These are phyloP conservation scores for Turnix velox DNA, from an alignment of 2,113 vertebrate genomes.

Conservation along the genomic window DNA sequence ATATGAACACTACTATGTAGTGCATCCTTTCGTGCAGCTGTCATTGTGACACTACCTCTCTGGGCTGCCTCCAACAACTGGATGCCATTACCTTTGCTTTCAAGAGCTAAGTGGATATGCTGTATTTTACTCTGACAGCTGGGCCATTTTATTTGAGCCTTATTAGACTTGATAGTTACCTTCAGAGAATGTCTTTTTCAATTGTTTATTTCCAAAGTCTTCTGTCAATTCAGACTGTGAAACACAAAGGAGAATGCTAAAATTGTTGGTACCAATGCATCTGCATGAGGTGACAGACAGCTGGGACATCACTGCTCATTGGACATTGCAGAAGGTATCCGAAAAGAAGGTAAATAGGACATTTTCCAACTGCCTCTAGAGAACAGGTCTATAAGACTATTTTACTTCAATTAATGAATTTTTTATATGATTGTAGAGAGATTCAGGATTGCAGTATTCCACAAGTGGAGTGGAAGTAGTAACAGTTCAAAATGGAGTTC, in stretches of 20 bases:
- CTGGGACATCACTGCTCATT: background rate
- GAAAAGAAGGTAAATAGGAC: background rate
- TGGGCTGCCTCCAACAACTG: constrained; percentile 67
- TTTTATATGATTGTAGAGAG: background rate
- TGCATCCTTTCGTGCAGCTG: constrained; percentile 62
- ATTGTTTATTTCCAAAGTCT: constrained; percentile 72
- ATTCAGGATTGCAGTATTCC: background rate
- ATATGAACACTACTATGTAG: constrained; percentile 4
- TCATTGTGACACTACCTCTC: constrained; percentile 66
- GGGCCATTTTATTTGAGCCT: constrained; percentile 73
- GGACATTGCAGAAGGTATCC: background rate
- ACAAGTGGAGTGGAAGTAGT: background rate
- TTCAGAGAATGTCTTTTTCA: constrained; percentile 75
- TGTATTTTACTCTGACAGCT: constrained; percentile 75
- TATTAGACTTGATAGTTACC: constrained; percentile 78
- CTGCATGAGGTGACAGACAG: background rate
- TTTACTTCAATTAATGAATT: background rate
- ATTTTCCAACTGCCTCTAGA: background rate
- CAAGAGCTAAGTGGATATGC: constrained; percentile 70
- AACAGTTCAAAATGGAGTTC: background rate
- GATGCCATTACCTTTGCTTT: constrained; percentile 70
- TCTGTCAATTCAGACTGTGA: constrained; percentile 64
- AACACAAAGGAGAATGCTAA: constrained; percentile 64
- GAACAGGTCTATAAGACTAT: background rate
- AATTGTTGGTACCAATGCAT: constrained; percentile 36